Conservation (phyloP, 2,113 vertebrate genomes). For the Trogon surrucura region DNA sequence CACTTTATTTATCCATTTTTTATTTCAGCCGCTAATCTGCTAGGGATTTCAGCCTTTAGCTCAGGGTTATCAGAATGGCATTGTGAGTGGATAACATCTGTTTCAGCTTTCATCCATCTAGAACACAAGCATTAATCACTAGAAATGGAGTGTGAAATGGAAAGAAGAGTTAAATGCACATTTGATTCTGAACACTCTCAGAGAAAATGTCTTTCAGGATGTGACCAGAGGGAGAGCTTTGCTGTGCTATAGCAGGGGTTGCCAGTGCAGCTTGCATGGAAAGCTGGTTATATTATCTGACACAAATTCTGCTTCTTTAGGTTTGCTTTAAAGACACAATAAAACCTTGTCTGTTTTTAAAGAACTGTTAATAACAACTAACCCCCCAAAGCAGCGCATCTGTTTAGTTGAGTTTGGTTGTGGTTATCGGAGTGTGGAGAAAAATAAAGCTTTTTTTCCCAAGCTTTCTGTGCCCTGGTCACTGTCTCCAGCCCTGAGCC, state of each 20-base stretch:
- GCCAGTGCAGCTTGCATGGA: neutral
- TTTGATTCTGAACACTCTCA: slow-evolving; percentile 4
- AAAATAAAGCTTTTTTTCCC: neutral
- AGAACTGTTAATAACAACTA: neutral
- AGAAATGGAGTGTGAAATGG: slow-evolving; percentile 66
- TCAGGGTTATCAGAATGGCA: slow-evolving; percentile 45
- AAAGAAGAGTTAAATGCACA: slow-evolving; percentile 35
- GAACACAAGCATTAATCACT: slow-evolving; percentile 55
- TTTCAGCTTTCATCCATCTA: slow-evolving; percentile 56
- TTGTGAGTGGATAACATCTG: slow-evolving; percentile 59
- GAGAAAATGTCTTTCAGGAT: slow-evolving; percentile 6
- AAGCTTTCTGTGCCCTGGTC: neutral
- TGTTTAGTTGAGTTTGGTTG: neutral
- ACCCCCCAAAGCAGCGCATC: neutral
- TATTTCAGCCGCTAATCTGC: slow-evolving; percentile 55
- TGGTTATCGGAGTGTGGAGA: neutral
- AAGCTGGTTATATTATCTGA: neutral
- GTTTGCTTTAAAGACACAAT: neutral
- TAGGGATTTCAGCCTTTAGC: slow-evolving; percentile 56
- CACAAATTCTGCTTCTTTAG: neutral
- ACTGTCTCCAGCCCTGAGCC: neutral
- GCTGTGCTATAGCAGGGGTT: neutral
- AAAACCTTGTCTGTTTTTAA: neutral
- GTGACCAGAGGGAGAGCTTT: neutral
- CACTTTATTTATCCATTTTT: slow-evolving; percentile 43